Base-by-base conservation (phyloP, 2,797 vertebrate genomes). In the Liasis olivaceus region DNA sequence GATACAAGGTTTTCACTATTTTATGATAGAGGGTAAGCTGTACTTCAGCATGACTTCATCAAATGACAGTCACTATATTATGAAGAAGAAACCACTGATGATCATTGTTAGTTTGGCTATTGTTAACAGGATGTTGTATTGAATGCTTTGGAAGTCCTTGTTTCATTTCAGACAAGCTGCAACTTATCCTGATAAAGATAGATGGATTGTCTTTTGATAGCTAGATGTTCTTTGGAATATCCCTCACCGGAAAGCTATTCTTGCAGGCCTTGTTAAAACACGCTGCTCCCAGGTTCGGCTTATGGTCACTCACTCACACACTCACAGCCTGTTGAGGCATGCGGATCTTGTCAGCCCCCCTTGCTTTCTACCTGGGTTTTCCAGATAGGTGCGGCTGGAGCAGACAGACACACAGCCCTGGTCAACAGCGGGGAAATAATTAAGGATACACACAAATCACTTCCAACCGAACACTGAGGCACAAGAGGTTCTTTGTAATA, bases 21-120 rank as follows among this genome's bases (percentile, higher is more conserved):
- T 92, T 92, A 92, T 93, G 93, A 24, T 90, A 93, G 95, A 93
- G 88, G 91, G 90, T 96, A 97, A 97, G 96, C 95, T 95, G 95
- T 92, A 94, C 15, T 96, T 96, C 81, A 94, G 85, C 86, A 92
- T 58, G 93, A 8, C 90, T 90, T 90, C 87, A 62, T 89, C 84
- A 89, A 90, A 90, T 59, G 11, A 60, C 36, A 81, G 22, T 56
- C 3, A 8, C 56, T 14, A 85, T 31, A n/a, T 72, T 69, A n/a
- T 17, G 62, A 64, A 47, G 15, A 47, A 87, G 17, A 15, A 31
- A 15, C 0, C 22, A 20, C 36, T 15, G 58, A 69, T 42, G 64
- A 66, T 28, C 13, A 42, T 42, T n/a, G n/a, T 20, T 85, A n/a
- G 15, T 69, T 92, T 58, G 56, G 7, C 51, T 77, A n/a, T 36